Evolutionary conservation across 2,888 invertebrate species (phyloP).

Genomic region (Teleogryllus oceanicus): DNA sequence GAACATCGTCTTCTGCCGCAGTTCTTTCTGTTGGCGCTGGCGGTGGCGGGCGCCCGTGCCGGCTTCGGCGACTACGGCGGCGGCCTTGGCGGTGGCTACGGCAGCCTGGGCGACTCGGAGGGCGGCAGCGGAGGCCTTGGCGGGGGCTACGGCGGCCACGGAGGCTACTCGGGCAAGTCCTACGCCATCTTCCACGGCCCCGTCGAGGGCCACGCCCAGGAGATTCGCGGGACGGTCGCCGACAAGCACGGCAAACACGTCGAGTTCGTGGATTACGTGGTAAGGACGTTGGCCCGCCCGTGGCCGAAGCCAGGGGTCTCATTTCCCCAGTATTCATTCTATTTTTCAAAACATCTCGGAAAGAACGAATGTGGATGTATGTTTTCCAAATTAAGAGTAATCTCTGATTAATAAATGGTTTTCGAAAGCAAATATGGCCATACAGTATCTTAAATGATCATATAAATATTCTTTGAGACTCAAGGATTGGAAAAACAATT

Average conservation of each 20-base stretch:
- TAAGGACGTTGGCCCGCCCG: neutral
- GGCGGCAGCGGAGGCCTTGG: neutral
- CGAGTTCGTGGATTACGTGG: neutral
- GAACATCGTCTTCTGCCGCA: no score
- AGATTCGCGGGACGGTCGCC: neutral
- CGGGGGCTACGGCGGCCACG: neutral
- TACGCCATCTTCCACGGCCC: neutral
- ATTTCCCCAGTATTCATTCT: no score
- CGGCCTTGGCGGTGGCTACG: neutral
- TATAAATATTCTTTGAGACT: no score
- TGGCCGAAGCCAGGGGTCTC: no score
- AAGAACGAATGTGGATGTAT: no score
- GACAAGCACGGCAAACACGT: slow-evolving; percentile 6
- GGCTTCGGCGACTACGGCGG: neutral
- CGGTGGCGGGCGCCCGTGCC: neutral
- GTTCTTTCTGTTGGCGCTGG: no score
- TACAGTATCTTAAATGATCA: no score
- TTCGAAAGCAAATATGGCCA: no score
- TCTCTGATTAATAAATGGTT: no score
- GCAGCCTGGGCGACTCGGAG: neutral
- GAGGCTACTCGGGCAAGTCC: slow-evolving; percentile 1
- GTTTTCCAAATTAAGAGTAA: no score
- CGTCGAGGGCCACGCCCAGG: neutral
- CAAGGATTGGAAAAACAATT: no score
- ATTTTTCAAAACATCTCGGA: no score